Evolutionary conservation across 2,888 invertebrate species (phyloP), one percentile per base, ranked within the genome.

Genomic region (Blastobasis lacticolella): DNA sequence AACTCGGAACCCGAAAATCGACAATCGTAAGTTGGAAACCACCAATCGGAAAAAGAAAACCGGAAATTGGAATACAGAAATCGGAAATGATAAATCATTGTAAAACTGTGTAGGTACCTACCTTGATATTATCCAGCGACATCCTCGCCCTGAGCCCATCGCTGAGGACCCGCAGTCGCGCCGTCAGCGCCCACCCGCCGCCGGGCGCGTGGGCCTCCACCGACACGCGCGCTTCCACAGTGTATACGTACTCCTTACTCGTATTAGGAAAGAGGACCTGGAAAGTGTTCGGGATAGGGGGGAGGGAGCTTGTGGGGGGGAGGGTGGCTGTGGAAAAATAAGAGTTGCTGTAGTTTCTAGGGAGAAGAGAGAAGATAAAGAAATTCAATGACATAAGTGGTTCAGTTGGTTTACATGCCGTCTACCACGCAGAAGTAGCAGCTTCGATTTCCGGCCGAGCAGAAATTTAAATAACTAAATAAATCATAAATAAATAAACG

Each of bases 161-260:
- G 9, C 74, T 77, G 0, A 75, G 72, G 0, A 79, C 66, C 0
- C 61, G 53, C 0, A 88, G 53, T 6, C 71, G 66, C 0, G 78
- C 86, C 1, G 78, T 78, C 41, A 88, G 46, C 0, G 75, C 70
- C 86, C 87, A 86, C 38, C 65, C 66, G 10, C 68, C 71, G 38
- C 71, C 72, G 2, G 73, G 76, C 6, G 73, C 67, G 37, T 75
- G 62, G 1, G 78, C 73, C 0, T 80, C 79, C 0, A 78, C 72
- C 0, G 84, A 76, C 0, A 84, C 76, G 38, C 81, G 79, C 0
- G 76, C 74, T 54, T 76, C 81, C 5, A 87, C 43, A 0, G 69
- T 61, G 47, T 74, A 88, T 4, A 71, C 61, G 52, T 84, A 87
- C 49, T 75, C 73, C 5, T 68, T 69, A 6, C 73, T 64, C 6